Evolutionary conservation across 2,888 invertebrate species (phyloP).

Genomic region (Hyalella azteca): DNA sequence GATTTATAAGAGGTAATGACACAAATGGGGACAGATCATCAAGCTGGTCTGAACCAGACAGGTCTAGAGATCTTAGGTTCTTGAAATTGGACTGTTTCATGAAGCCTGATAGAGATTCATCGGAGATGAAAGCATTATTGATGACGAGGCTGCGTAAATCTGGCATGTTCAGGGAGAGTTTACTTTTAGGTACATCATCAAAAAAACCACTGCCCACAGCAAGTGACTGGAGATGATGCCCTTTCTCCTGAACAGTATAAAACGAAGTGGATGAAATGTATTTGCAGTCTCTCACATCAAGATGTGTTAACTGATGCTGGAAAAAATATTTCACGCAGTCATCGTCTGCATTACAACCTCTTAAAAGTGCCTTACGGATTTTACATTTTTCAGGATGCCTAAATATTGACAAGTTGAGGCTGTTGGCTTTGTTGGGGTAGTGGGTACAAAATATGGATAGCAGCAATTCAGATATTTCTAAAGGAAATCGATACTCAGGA

Average conservation of each 20-base stretch:
- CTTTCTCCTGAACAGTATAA: constrained; percentile 1
- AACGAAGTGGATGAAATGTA: not conserved
- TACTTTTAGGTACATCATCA: not conserved
- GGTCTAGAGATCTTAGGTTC: not conserved
- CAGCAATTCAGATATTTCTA: constrained; percentile 19
- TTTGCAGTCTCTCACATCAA: constrained; percentile 22
- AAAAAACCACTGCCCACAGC: not conserved
- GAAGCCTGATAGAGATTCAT: not conserved
- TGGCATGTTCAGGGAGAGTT: not conserved
- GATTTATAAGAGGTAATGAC: not conserved
- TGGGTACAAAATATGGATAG: not conserved
- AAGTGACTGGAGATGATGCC: not conserved
- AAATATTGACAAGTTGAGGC: constrained; percentile 3
- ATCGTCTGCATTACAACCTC: constrained; percentile 7
- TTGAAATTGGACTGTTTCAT: not conserved
- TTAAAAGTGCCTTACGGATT: not conserved
- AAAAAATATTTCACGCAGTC: constrained; percentile 17
- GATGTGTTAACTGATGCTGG: constrained; percentile 13
- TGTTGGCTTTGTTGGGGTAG: constrained; percentile 20
- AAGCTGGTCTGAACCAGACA: not conserved
- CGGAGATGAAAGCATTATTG: not conserved
- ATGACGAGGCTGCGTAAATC: not conserved
- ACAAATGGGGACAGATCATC: constrained; percentile 1
- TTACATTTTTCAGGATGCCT: constrained; percentile 15
- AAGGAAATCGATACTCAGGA: not conserved